Conservation (phyloP, 2,113 vertebrate genomes). For the Diphyllodes magnificus region DNA sequence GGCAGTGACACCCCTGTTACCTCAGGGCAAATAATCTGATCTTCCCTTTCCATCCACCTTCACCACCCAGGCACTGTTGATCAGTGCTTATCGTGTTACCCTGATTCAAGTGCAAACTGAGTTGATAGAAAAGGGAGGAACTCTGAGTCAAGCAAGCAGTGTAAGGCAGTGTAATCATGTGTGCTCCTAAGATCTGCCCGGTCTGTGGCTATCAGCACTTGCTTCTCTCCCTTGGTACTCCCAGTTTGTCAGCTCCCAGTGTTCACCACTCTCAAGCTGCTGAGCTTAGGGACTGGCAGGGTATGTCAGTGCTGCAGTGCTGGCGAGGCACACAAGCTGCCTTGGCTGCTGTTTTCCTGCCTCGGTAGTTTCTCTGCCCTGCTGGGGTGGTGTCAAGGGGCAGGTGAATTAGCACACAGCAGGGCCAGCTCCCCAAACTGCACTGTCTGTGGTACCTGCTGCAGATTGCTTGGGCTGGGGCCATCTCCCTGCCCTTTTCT, state of each 20-base stretch:
- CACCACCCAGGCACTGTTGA: background rate
- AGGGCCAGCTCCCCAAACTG: background rate
- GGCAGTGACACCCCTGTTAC: background rate
- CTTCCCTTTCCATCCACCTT: background rate
- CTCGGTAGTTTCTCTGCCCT: background rate
- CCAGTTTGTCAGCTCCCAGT: background rate
- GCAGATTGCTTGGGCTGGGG: background rate
- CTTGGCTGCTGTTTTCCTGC: background rate
- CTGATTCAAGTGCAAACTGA: background rate
- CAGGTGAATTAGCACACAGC: background rate
- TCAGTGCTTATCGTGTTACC: background rate
- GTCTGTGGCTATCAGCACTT: background rate
- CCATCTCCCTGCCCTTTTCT: background rate
- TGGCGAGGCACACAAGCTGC: accelerated
- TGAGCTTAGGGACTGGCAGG: background rate
- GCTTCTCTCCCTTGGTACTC: background rate
- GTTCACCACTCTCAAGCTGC: background rate
- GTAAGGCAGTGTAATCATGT: background rate
- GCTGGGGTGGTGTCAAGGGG: background rate
- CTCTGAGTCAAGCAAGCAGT: background rate
- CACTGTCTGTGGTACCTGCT: background rate
- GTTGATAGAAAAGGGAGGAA: background rate
- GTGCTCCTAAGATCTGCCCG: background rate
- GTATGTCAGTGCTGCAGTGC: background rate
- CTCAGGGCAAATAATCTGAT: background rate